Evolutionary conservation across 2,113 vertebrate species (phyloP), one percentile per base, ranked within the genome.

Genomic region (Lepus timidus): DNA sequence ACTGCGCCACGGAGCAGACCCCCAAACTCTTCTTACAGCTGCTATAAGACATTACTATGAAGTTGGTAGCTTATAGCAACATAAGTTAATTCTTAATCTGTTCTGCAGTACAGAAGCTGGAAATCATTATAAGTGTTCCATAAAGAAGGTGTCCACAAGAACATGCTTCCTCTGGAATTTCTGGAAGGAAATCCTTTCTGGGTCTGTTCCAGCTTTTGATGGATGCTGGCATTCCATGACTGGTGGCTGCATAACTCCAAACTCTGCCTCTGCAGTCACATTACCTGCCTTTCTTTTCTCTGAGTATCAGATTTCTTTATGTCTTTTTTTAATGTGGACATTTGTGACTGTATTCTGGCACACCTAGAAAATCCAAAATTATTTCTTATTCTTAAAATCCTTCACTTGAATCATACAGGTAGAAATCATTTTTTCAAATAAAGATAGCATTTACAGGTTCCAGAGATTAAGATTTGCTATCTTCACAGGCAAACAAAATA

Each of bases 151-250:
- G 22, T 91, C 64, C 85, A 49, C 6, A 78, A 58, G 2, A 0
- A 0, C 20, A 73, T 0, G 9, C 5, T 62, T 25, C 3, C n/a
- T 71, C 51, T 44, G n/a, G 6, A 61, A 0, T 1, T 64, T 67
- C 29, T 33, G 33, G 27, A 10, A 23, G 6, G 78, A 62, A 39
- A n/a, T 55, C 2, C 1, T 87, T 68, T 64, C 6, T 82, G 71
- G 76, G 12, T 29, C 19, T 90, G 7, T 49, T 65, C 20, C 31
- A 51, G 9, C 13, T 51, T 79, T 19, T n/a, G 3, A 11, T 75
- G 19, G 44, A 11, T 27, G 2, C 17, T 58, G 25, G 5, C 8
- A 29, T 67, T 62, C 10, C 17, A 23, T 64, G 71, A 11, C 16
- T 67, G 94, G 25, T 52, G 4, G 12, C 52, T 87, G 16, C 6